A percentile compares a stretch with the other conserved stretches of the same genome.
phyloP scores from a whole-genome alignment of 1,140 invertebrate species.

The Holotrichia oblita region DNA sequence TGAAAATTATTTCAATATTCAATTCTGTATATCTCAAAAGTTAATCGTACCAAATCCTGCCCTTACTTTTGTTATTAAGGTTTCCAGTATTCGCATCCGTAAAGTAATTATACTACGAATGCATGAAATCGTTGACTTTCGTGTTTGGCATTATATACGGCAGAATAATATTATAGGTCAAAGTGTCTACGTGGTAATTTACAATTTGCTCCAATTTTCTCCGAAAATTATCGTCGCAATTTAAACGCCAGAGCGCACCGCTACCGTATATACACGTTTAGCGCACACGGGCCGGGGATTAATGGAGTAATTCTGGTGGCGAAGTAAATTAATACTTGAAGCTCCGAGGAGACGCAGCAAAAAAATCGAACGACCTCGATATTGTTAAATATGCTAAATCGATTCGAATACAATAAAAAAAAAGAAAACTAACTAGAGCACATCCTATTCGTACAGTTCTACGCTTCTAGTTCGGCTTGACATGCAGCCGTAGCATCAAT shows the following conservation, averaged over 20 bases:
- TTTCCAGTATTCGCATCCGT: not conserved
- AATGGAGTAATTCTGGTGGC: slow-evolving; percentile 16
- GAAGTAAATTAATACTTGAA: slow-evolving; percentile 18
- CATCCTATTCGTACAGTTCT: too few relatives aligned
- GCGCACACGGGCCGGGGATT: not conserved
- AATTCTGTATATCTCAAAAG: too few relatives aligned
- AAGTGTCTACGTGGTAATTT: slow-evolving; percentile 7
- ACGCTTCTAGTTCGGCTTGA: too few relatives aligned
- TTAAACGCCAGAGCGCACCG: not conserved
- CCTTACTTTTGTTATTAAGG: too few relatives aligned
- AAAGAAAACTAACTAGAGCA: too few relatives aligned
- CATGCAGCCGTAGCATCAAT: too few relatives aligned
- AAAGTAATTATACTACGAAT: not conserved
- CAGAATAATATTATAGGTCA: slow-evolving; percentile 9
- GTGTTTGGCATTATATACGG: not conserved
- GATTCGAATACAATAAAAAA: not conserved
- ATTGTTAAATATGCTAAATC: slow-evolving; percentile 10
- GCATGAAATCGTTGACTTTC: slow-evolving; percentile 8
- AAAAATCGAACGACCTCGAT: slow-evolving; percentile 4
- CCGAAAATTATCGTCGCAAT: slow-evolving; percentile 16
- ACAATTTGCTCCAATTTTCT: slow-evolving; percentile 5
- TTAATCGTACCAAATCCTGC: too few relatives aligned
- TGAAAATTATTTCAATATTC: too few relatives aligned
- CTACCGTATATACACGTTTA: not conserved
- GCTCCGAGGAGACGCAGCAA: not conserved